Evolutionary conservation across 2,113 vertebrate species (phyloP).

Genomic region (Ibidorhyncha struthersii): DNA sequence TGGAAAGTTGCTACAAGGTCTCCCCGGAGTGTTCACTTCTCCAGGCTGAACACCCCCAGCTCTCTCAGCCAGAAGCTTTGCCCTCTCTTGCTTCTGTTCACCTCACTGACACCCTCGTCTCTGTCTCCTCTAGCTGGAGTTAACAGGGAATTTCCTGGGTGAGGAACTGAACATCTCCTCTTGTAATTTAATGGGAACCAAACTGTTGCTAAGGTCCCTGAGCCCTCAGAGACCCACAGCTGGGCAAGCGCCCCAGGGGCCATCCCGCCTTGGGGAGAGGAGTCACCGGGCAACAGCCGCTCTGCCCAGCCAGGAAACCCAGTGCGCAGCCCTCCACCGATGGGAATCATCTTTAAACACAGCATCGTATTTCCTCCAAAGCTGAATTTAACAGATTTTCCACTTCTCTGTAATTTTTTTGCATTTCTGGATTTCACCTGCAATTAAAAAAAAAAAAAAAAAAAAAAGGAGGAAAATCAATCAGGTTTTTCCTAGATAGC

Average conservation of each 20-base stretch:
- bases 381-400: neutral
- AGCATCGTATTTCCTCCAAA: rapidly evolving
- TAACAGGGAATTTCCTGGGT: neutral
- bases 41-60: neutral
- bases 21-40: neutral
- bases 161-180: rapidly evolving
- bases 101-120: rapidly evolving
- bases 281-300: rapidly evolving
- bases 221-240: too few species aligned
- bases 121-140: neutral
- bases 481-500: rapidly evolving
- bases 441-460: neutral
- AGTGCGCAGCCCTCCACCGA: neutral
- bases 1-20: neutral
- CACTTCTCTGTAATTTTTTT: neutral
- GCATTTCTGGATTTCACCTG: neutral
- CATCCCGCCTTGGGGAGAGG: rapidly evolving
- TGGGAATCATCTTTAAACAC: rapidly evolving
- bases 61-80: neutral
- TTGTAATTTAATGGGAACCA: rapidly evolving
- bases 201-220: rapidly evolving
- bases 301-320: neutral
- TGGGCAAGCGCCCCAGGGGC: rapidly evolving
- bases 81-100: neutral
- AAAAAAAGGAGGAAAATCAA: neutral